Evolutionary conservation across 2,113 vertebrate species (phyloP).

Genomic region (Epinephelus fuscoguttatus): DNA sequence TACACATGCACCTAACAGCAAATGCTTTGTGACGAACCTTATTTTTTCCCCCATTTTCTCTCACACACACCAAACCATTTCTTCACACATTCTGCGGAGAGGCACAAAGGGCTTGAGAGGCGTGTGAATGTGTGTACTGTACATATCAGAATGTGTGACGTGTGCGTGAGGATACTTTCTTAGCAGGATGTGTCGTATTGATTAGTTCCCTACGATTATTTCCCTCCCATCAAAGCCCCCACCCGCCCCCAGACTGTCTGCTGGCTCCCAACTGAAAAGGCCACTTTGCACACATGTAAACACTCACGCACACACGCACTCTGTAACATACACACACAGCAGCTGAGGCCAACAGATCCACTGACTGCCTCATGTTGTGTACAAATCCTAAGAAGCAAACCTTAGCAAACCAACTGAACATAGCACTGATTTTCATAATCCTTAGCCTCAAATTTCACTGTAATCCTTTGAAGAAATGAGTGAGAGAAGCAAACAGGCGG

Average conservation of each 20-base stretch:
- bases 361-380: conserved; percentile 53
- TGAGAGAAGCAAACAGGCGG: conserved; percentile 32
- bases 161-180: conserved; percentile 62
- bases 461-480: conserved; percentile 74
- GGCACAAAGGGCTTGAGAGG: conserved; percentile 26
- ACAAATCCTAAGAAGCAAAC: conserved; percentile 69
- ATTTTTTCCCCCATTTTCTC: conserved; percentile 5
- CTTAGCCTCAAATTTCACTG: conserved; percentile 73
- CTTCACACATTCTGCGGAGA: conserved; percentile 54
- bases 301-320: conserved; percentile 22
- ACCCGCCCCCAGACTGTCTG: conserved; percentile 60
- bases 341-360: conserved; percentile 42
- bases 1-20: conserved; percentile 12
- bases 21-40: conserved; percentile 24
- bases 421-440: conserved; percentile 81
- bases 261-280: conserved; percentile 69
- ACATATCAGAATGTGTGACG: conserved; percentile 24
- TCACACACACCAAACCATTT: conserved; percentile 22
- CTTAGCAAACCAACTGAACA: conserved; percentile 68
- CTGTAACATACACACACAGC: conserved; percentile 31
- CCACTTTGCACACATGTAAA: conserved; percentile 63
- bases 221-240: conserved; percentile 73
- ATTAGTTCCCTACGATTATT: conserved; percentile 76
- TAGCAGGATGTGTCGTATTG: conserved; percentile 83
- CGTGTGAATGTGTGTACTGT: conserved; percentile 47